Percentiles rank a stretch among this genome's conserved stretches.
phyloP scores from a whole-genome alignment of 2,888 invertebrate genomes.

The Drosophila cognata region DNA sequence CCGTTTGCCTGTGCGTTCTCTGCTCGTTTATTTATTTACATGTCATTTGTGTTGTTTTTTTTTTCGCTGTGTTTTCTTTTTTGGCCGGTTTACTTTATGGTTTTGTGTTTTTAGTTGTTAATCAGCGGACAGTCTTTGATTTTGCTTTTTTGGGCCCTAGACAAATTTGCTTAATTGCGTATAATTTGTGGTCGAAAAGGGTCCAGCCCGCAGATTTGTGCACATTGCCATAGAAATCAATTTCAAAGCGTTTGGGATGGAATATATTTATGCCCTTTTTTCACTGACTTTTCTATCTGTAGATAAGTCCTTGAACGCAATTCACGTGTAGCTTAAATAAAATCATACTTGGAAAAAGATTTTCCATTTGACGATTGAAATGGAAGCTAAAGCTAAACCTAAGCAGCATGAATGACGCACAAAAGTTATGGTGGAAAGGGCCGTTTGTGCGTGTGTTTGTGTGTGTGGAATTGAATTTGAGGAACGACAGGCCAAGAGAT shows the following conservation, averaged over 20 bases:
- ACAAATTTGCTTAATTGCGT: conserved; percentile 80
- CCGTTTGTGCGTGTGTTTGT: not conserved
- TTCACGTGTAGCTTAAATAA: conserved; percentile 64
- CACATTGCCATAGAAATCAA: conserved; percentile 61
- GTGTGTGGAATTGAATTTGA: conserved; percentile 52
- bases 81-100: conserved; percentile 47
- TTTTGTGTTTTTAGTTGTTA: conserved; percentile 63
- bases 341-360: conserved; percentile 54
- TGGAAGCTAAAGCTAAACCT: conserved; percentile 44
- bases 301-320: conserved; percentile 51
- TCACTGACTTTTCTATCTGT: conserved; percentile 4
- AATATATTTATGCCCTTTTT: conserved; percentile 19
- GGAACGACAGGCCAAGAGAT: conserved; percentile 35
- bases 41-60: conserved; percentile 54
- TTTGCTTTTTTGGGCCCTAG: conserved; percentile 55
- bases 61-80: conserved; percentile 31
- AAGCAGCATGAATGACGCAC: conserved; percentile 42
- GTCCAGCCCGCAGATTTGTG: conserved; percentile 27
- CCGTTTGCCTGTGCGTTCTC: conserved; percentile 59
- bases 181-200: conserved; percentile 72
- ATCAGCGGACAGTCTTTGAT: conserved; percentile 70
- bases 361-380: conserved; percentile 53
- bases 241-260: conserved; percentile 18
- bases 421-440: conserved; percentile 41
- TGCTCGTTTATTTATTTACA: conserved; percentile 73